Conservation (phyloP, 2,888 invertebrate species). For the Sussaba pulchella region DNA sequence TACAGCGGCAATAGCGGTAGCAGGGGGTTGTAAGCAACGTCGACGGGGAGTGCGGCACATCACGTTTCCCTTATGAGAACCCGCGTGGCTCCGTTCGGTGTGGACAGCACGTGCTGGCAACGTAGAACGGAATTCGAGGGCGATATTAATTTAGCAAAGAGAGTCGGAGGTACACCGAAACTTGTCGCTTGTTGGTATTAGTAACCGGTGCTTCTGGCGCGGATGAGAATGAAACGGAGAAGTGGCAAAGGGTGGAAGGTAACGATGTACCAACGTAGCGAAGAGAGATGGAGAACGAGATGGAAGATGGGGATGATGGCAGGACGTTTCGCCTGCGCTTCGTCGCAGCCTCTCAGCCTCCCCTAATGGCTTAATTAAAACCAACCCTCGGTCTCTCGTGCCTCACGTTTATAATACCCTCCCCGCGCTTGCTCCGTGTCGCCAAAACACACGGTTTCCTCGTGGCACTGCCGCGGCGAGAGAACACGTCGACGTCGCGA, state of each 20-base stretch:
- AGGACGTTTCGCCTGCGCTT: slow-evolving; percentile 68
- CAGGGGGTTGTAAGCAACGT: slow-evolving; percentile 25
- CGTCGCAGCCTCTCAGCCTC: slow-evolving; percentile 79
- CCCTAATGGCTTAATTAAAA: slow-evolving; percentile 84
- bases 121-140: slow-evolving; percentile 70
- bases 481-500: slow-evolving; percentile 41
- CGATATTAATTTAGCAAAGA: slow-evolving; percentile 82
- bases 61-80: slow-evolving; percentile 41
- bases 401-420: slow-evolving; percentile 58
- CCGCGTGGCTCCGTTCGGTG: slow-evolving; percentile 27
- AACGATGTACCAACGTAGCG: slow-evolving; percentile 59
- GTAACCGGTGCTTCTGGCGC: slow-evolving; percentile 14
- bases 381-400: slow-evolving; percentile 78
- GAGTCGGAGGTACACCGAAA: slow-evolving; percentile 56
- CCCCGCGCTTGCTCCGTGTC: slow-evolving; percentile 30
- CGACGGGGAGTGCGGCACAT: slow-evolving; percentile 49
- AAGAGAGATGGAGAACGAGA: slow-evolving; percentile 49
- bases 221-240: slow-evolving; percentile 4
- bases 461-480: slow-evolving; percentile 35
- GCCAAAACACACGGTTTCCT: slow-evolving; percentile 29
- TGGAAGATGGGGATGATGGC: slow-evolving; percentile 41
- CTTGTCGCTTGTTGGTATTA: slow-evolving; percentile 56
- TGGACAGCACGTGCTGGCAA: slow-evolving; percentile 46
- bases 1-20: no score
- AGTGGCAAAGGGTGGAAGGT: slow-evolving; percentile 23